Conservation (phyloP, 37 sponge, comb jelly and placozoan genomes). For the Eunapius fragilis region DNA sequence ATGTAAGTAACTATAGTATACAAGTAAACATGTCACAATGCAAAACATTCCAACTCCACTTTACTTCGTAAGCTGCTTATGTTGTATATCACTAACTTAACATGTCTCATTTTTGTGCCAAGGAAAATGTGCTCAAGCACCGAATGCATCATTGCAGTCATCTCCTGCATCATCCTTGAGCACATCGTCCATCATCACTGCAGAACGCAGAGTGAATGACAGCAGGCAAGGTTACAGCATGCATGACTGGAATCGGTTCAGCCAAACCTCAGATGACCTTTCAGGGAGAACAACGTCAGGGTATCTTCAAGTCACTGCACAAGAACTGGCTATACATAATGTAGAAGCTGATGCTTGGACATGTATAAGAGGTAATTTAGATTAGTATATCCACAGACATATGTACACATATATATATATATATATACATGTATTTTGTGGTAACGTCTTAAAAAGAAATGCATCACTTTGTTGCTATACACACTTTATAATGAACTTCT, state of each 20-base stretch:
- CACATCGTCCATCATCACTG: not conserved
- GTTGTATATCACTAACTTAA: too few relatives aligned
- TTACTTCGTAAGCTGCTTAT: too few relatives aligned
- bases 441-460: not conserved
- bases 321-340: slow-evolving; percentile 76
- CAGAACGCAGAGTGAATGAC: not conserved
- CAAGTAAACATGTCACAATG: too few relatives aligned
- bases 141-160: not conserved
- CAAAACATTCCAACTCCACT: too few relatives aligned
- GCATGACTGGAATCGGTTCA: slow-evolving; percentile 83
- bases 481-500: too few relatives aligned
- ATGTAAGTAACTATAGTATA: too few relatives aligned
- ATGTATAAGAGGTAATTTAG: slow-evolving; percentile 65
- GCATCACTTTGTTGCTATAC: too few relatives aligned
- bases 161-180: not conserved
- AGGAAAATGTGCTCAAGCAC: not conserved
- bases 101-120: too few relatives aligned
- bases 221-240: slow-evolving; percentile 74
- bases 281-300: slow-evolving; percentile 47
- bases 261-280: slow-evolving; percentile 40
- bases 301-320: slow-evolving; percentile 48
- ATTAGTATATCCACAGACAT: not conserved
- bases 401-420: not conserved
- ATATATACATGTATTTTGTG: not conserved
- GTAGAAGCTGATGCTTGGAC: slow-evolving; percentile 87